Conservation (phyloP, 2,888 invertebrate species). For the Chironomus riparius region DNA sequence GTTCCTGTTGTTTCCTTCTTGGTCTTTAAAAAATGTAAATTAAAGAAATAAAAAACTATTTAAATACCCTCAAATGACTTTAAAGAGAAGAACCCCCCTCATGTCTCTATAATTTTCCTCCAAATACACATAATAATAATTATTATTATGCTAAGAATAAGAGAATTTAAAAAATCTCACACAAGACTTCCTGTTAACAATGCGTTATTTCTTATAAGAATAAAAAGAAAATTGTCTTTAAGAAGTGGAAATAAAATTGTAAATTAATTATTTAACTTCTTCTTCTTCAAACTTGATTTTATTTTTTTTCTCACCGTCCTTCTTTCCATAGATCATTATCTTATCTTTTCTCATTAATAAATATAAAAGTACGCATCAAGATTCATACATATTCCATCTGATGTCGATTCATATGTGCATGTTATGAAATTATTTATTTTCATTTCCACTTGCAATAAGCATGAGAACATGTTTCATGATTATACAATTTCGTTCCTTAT, state of each 20-base stretch:
- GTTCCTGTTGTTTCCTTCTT: too few relatives aligned
- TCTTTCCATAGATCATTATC: conserved; percentile 11
- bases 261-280: conserved; percentile 19
- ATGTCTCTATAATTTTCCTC: background rate
- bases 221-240: background rate
- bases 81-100: background rate
- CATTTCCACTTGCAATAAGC: too few relatives aligned
- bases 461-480: too few relatives aligned
- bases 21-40: too few relatives aligned
- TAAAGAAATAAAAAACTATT: background rate
- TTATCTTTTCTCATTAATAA: conserved; percentile 3
- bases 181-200: conserved; percentile 24
- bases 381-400: background rate
- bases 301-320: background rate
- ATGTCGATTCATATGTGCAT: too few relatives aligned
- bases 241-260: conserved; percentile 21
- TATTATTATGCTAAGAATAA: background rate
- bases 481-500: too few relatives aligned
- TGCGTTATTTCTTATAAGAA: conserved; percentile 15
- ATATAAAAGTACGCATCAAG: background rate
- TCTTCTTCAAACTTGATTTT: background rate
- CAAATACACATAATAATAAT: conserved; percentile 23
- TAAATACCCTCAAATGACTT: conserved; percentile 11
- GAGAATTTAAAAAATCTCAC: conserved; percentile 26
- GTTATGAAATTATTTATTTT: too few relatives aligned